A percentile compares a stretch with the other conserved stretches of the same genome.
These are phyloP conservation scores for Smutsia temminckii DNA, from an alignment of 2,797 vertebrate species.

Conservation along the genomic window DNA sequence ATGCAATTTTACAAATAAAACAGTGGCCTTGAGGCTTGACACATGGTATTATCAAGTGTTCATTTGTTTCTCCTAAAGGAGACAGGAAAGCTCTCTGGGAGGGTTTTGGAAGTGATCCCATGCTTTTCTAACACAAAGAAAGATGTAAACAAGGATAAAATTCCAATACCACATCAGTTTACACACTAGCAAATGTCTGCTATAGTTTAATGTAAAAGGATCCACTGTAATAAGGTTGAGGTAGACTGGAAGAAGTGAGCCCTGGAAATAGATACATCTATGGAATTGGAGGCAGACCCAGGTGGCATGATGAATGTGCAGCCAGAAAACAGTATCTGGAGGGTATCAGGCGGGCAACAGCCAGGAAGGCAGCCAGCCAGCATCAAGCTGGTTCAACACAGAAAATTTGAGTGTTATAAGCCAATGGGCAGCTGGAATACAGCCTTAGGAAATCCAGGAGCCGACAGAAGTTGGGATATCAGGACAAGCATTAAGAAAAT, in stretches of 20 bases:
- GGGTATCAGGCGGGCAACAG: background rate
- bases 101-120: slow-evolving; percentile 66
- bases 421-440: slow-evolving; percentile 5
- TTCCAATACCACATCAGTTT: slow-evolving; percentile 62
- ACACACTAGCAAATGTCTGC: slow-evolving; percentile 48
- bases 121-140: slow-evolving; percentile 63
- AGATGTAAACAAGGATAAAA: slow-evolving; percentile 73
- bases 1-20: slow-evolving; percentile 33
- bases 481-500: slow-evolving; percentile 40
- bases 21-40: background rate
- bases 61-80: slow-evolving; percentile 59
- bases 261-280: background rate
- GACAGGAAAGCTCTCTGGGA: slow-evolving; percentile 63
- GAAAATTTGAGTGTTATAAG: background rate
- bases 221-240: slow-evolving; percentile 10
- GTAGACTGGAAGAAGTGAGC: background rate
- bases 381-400: slow-evolving; percentile 12
- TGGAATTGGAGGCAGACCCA: slow-evolving; percentile 11
- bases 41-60: background rate
- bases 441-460: slow-evolving; percentile 25
- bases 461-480: slow-evolving; percentile 15
- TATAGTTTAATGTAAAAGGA: slow-evolving; percentile 44
- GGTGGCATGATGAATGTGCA: background rate
- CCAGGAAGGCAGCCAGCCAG: slow-evolving; percentile 48
- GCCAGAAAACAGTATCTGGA: slow-evolving; percentile 12